These are phyloP conservation scores for Synergus itoensis DNA, from an alignment of 2,888 invertebrate species.

Conservation along the genomic window DNA sequence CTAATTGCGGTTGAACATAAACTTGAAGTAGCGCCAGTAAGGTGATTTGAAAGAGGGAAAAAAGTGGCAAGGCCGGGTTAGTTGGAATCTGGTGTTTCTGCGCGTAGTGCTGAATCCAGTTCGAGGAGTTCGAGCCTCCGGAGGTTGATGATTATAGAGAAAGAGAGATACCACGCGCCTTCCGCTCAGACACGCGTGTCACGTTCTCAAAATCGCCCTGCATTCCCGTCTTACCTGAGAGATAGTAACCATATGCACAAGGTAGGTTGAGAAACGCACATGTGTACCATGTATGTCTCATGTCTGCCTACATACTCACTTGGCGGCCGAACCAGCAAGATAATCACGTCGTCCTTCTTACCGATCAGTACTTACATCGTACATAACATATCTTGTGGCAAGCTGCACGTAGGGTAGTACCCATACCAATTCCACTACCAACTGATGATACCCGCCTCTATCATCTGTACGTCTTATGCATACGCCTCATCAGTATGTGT, in stretches of 20 bases:
- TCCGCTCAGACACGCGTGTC: slow-evolving; percentile 71
- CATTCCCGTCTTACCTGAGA: slow-evolving; percentile 50
- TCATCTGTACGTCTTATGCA: slow-evolving; percentile 23
- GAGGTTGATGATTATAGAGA: slow-evolving; percentile 49
- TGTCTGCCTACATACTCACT: slow-evolving; percentile 47
- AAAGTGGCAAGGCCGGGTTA: slow-evolving; percentile 8
- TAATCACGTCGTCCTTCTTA: slow-evolving; percentile 62
- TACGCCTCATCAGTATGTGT: slow-evolving; percentile 47
- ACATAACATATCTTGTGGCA: slow-evolving; percentile 42
- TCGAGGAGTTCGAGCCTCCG: slow-evolving; percentile 12
- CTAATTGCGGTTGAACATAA: slow-evolving; percentile 24
- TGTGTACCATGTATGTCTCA: slow-evolving; percentile 17
- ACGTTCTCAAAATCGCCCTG: slow-evolving; percentile 69
- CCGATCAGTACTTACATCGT: slow-evolving; percentile 51
- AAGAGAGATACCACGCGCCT: slow-evolving; percentile 66
- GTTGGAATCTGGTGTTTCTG: slow-evolving; percentile 27
- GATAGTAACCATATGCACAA: slow-evolving; percentile 23
- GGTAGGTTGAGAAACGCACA: slow-evolving; percentile 49
- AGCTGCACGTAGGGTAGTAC: slow-evolving; percentile 10
- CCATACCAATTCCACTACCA: slow-evolving; percentile 31
- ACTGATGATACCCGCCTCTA: slow-evolving; percentile 44
- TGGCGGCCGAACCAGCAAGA: slow-evolving; percentile 55
- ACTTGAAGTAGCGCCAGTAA: slow-evolving; percentile 27
- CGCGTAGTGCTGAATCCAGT: neutral
- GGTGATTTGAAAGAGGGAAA: slow-evolving; percentile 17